Conservation (phyloP, 2,888 invertebrate species). For the Ecdyonurus torrentis region DNA sequence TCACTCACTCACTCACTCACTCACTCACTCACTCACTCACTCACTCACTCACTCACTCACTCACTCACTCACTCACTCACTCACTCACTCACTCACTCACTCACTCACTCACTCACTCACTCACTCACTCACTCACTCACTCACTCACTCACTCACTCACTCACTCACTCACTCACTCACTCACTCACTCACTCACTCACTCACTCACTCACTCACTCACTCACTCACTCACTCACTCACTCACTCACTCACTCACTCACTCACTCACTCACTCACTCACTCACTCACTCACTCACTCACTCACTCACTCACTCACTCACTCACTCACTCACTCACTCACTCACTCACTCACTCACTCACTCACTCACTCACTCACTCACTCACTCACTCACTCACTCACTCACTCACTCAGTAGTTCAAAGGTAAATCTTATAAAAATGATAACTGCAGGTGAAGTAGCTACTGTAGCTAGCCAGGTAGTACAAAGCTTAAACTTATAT, state of each 20-base stretch:
- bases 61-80: conserved; percentile 5
- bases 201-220: background rate
- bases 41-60: conserved; percentile 5
- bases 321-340: conserved; percentile 4
- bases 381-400: conserved; percentile 6
- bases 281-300: conserved; percentile 4
- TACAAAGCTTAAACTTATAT: too few relatives aligned
- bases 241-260: conserved; percentile 2
- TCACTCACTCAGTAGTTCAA: background rate
- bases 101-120: background rate
- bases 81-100: background rate
- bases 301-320: conserved; percentile 4
- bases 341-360: conserved; percentile 6
- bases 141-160: background rate
- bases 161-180: conserved; percentile 3
- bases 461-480: too few relatives aligned
- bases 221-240: conserved; percentile 2
- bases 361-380: conserved; percentile 8
- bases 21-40: conserved; percentile 1
- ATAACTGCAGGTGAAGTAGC: too few relatives aligned
- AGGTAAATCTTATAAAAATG: too few relatives aligned
- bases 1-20: conserved; percentile 4
- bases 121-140: conserved; percentile 2
- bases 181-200: conserved; percentile 4
- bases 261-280: conserved; percentile 6